phyloP scores from a whole-genome alignment of 2,797 vertebrate species.

The Girardinus metallicus region DNA sequence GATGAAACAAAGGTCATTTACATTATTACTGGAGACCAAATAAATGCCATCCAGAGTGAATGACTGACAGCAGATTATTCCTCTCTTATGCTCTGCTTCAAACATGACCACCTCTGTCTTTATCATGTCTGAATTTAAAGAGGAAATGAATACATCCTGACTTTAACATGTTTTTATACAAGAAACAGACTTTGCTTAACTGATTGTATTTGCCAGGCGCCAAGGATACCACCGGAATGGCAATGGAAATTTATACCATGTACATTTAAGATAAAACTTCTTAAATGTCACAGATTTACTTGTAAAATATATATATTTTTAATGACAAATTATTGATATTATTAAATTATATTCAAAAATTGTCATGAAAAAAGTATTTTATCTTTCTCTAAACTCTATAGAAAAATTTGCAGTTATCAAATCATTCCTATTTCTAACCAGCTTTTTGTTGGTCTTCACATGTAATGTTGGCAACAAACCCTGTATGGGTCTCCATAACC shows the following conservation, averaged over 20 bases:
- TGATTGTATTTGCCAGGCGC: neutral
- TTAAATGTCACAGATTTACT: neutral
- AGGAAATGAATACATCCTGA: neutral
- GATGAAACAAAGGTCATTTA: neutral
- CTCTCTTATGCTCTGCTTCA: neutral
- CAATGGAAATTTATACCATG: neutral
- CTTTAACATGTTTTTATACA: neutral
- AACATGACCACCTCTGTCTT: neutral
- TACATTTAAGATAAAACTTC: neutral
- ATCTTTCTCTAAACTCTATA: neutral
- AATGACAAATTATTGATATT: neutral
- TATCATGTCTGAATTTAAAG: neutral
- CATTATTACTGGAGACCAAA: neutral
- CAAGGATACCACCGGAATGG: neutral
- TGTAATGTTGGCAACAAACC: neutral
- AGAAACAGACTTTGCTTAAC: neutral
- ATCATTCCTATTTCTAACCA: neutral
- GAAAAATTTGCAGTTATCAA: neutral
- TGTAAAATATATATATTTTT: neutral
- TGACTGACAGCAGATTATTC: neutral
- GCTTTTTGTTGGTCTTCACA: neutral
- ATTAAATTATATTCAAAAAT: neutral
- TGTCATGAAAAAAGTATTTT: neutral
- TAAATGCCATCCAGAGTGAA: neutral
- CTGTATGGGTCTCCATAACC: neutral